These are phyloP conservation scores for Netelia virgata DNA, from an alignment of 2,888 invertebrate species.

Conservation along the genomic window DNA sequence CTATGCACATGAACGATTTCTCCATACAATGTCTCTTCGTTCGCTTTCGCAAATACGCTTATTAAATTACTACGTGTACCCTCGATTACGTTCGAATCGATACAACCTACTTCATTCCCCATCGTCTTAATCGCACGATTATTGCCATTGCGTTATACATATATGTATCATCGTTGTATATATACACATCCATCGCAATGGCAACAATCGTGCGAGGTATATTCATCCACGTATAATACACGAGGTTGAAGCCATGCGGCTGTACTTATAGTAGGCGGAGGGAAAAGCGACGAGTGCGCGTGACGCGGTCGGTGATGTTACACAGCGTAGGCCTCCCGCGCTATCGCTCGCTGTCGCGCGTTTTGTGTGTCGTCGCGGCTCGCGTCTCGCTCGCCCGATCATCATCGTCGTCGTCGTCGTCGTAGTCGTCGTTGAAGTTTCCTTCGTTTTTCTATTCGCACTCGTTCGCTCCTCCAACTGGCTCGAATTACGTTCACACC, in stretches of 20 bases:
- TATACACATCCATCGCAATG: background rate
- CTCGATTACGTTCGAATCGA: background rate
- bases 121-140: background rate
- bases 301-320: background rate
- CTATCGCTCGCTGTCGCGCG: slow-evolving; percentile 3
- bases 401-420: slow-evolving; percentile 23
- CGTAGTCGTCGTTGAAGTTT: slow-evolving; percentile 30
- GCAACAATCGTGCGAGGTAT: background rate
- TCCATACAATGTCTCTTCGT: background rate
- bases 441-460: background rate
- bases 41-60: background rate
- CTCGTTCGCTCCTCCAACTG: slow-evolving; percentile 55
- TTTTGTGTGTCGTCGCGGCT: slow-evolving; percentile 3
- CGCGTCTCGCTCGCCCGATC: background rate
- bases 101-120: background rate
- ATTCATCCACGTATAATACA: background rate
- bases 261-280: slow-evolving; percentile 1
- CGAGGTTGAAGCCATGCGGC: background rate
- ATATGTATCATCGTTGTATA: background rate
- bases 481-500: slow-evolving; percentile 70
- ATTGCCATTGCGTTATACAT: slow-evolving; percentile 2
- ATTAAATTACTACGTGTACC: background rate
- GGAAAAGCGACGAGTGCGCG: slow-evolving; percentile 4
- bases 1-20: background rate
- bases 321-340: background rate